Evolutionary conservation across 1,140 invertebrate genomes (phyloP), one percentile per base, ranked within the genome.

Genomic region (Theocolax elegans): DNA sequence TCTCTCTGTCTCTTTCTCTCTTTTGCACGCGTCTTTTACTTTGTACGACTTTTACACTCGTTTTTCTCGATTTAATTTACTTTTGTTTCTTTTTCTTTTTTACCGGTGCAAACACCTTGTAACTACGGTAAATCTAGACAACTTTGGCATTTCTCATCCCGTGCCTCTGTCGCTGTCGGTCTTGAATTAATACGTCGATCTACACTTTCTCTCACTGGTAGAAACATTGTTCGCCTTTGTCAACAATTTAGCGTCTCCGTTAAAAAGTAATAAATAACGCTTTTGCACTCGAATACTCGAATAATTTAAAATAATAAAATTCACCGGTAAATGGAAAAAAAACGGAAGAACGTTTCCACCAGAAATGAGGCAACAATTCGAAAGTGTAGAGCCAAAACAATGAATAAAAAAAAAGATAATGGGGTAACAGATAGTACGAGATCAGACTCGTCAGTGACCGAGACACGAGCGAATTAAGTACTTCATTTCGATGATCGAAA

Each of bases 101-200:
- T 25, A 31, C 1, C 31, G 66, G 44, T 60, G 56, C 56, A 38
- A 67, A 60, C 67, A 60, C 59, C 48, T 70, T 63, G 49, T 70
- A 70, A 70, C 67, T 59, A 70, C 59, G 49, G 38, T 59, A 29
- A 86, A 85, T 82, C 81, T 86, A 85, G 78, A 86, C 81, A 85
- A 85, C 83, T 85, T 86, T 86, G 83, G 83, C 82, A 85, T 86
- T 77, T 81, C 78, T 80, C 80, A 80, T 51, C 66, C 29, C 56
- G 44, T 38, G n/a, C 27, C 15, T 42, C 29, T 56, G 56, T 42
- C 38, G 38, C 66, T 60, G 66, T 44, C 29, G 38, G n/a, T n/a
- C 3, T 23, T 9, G 3, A 10, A 15, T 3, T 54, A 9, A 12
- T 49, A 10, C 25, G 6, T n/a, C n/a, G n/a, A n/a, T n/a, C n/a